Conservation (phyloP, 2,888 invertebrate genomes). For the Pyrocoelia pectoralis region DNA sequence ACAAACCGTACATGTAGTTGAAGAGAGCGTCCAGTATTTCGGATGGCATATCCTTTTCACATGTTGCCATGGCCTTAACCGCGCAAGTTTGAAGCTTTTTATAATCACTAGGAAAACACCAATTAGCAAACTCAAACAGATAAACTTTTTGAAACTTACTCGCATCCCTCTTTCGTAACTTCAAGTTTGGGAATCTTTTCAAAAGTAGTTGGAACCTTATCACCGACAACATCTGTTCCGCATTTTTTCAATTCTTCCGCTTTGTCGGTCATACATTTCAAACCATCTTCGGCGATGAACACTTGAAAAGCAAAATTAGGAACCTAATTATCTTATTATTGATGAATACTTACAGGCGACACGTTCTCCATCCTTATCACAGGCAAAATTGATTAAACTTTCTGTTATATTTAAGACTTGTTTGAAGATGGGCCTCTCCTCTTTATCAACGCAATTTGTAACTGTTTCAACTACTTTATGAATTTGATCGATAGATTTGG, state of each 20-base stretch:
- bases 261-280: constrained; percentile 9
- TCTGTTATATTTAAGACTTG: constrained; percentile 72
- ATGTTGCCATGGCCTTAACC: constrained; percentile 69
- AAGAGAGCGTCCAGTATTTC: constrained; percentile 82
- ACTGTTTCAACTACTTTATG: constrained; percentile 64
- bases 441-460: constrained; percentile 69
- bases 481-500: constrained; percentile 68
- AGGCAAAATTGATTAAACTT: constrained; percentile 75
- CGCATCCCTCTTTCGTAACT: constrained; percentile 4
- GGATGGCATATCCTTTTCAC: constrained; percentile 77
- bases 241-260: constrained; percentile 10
- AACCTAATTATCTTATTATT: not conserved
- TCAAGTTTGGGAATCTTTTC: constrained; percentile 12
- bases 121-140: not conserved
- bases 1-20: constrained; percentile 72
- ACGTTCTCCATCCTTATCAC: constrained; percentile 82
- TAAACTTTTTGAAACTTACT: not conserved
- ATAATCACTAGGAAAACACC: constrained; percentile 61
- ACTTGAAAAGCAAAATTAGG: constrained; percentile 3
- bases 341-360: constrained; percentile 71
- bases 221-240: not conserved
- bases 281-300: constrained; percentile 19
- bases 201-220: not conserved
- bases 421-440: constrained; percentile 69
- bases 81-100: constrained; percentile 66